These are phyloP conservation scores for Liolophura sinensis DNA, from an alignment of 1,140 invertebrate genomes.

Conservation along the genomic window DNA sequence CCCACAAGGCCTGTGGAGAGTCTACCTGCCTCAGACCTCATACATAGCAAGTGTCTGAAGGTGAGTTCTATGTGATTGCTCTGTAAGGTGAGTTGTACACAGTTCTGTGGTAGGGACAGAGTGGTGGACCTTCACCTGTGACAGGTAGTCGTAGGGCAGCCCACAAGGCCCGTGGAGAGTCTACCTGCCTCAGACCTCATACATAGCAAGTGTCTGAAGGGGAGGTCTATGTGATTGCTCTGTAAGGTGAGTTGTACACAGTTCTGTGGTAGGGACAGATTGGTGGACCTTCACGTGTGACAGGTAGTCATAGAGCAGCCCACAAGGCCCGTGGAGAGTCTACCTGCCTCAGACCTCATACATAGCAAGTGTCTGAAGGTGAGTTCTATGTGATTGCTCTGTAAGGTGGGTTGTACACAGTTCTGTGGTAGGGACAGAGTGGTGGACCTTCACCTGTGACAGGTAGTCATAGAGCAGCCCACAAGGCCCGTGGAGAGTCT, in stretches of 20 bases:
- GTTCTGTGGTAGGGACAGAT: conserved; percentile 31
- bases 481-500: conserved; percentile 38
- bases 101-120: conserved; percentile 30
- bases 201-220: conserved; percentile 52
- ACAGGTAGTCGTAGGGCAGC: conserved; percentile 39
- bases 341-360: conserved; percentile 35
- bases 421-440: conserved; percentile 36
- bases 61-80: conserved; percentile 19
- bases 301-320: conserved; percentile 42
- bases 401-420: no score
- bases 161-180: conserved; percentile 37
- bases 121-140: conserved; percentile 49
- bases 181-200: conserved; percentile 36
- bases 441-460: conserved; percentile 47
- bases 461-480: conserved; percentile 39
- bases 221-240: conserved; percentile 11
- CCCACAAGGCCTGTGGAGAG: conserved; percentile 39
- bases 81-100: no score
- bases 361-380: conserved; percentile 54
- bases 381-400: background rate
- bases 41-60: conserved; percentile 52
- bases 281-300: conserved; percentile 48
- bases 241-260: no score
- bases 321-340: conserved; percentile 37
- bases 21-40: conserved; percentile 33